Percentiles rank a stretch among this genome's conserved stretches.
These are phyloP conservation scores for Catharus ustulatus DNA, from an alignment of 2,797 vertebrate species.

Conservation along the genomic window DNA sequence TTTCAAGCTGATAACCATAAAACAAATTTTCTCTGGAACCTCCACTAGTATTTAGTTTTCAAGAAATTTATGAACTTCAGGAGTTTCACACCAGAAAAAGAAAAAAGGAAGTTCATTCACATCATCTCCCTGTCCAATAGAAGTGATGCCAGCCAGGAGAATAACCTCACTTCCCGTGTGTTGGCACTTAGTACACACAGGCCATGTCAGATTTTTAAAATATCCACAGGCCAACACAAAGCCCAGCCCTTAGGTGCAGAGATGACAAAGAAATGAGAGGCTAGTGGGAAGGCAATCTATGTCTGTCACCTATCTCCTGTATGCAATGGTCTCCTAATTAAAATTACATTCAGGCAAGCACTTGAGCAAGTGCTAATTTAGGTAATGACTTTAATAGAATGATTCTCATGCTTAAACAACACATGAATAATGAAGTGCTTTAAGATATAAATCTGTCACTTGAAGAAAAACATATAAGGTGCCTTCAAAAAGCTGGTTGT, in stretches of 20 bases:
- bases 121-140: background rate
- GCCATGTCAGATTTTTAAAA: background rate
- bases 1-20: background rate
- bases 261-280: background rate
- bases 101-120: background rate
- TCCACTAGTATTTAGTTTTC: background rate
- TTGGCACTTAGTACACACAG: background rate
- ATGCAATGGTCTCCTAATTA: background rate
- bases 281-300: background rate
- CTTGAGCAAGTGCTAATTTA: background rate
- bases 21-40: background rate
- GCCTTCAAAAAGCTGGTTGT: background rate
- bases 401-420: background rate
- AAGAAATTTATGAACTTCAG: background rate
- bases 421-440: background rate
- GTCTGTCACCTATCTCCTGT: background rate
- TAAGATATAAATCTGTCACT: background rate
- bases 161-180: fast-evolving
- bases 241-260: background rate
- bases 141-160: background rate
- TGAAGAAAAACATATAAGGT: background rate
- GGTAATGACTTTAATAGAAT: background rate
- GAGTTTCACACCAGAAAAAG: background rate
- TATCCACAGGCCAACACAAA: background rate
- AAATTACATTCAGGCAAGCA: background rate